Conservation (phyloP, 1,140 invertebrate genomes). For the Sycophaga agraensis region DNA sequence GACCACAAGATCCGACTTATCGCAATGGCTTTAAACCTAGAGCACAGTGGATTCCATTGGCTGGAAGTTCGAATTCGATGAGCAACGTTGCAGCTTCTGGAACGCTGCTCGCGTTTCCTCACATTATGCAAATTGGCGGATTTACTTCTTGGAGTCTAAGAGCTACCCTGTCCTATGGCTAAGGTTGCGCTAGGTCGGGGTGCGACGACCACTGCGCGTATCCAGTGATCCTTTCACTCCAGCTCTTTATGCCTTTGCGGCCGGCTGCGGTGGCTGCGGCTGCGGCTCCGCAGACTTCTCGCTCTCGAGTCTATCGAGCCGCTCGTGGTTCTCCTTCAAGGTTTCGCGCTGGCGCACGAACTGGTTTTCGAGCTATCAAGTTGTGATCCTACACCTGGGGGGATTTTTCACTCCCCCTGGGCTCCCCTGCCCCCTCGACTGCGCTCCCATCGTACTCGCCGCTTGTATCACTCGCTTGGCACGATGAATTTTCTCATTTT, state of each 20-base stretch:
- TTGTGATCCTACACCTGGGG: conserved; percentile 11
- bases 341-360: conserved; percentile 42
- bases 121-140: no score
- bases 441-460: neutral
- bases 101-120: no score
- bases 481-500: conserved; percentile 23
- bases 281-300: conserved; percentile 29
- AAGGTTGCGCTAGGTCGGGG: conserved; percentile 8
- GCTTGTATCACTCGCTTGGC: no score
- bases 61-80: no score
- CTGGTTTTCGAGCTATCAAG: conserved; percentile 35
- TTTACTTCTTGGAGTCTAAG: no score
- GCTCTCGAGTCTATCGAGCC: conserved; percentile 9
- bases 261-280: neutral
- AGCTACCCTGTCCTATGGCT: conserved; percentile 3
- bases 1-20: no score
- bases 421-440: neutral
- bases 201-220: conserved; percentile 18
- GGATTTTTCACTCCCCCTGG: conserved; percentile 21
- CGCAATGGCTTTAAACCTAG: no score
- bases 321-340: conserved; percentile 49
- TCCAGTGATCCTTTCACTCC: conserved; percentile 48
- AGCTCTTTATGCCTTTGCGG: conserved; percentile 43
- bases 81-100: no score
- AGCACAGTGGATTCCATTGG: no score